A percentile compares a stretch with the other conserved stretches of the same genome.
These are phyloP conservation scores for Parelbella ahira DNA, from an alignment of 2,888 invertebrate genomes.

Conservation along the genomic window DNA sequence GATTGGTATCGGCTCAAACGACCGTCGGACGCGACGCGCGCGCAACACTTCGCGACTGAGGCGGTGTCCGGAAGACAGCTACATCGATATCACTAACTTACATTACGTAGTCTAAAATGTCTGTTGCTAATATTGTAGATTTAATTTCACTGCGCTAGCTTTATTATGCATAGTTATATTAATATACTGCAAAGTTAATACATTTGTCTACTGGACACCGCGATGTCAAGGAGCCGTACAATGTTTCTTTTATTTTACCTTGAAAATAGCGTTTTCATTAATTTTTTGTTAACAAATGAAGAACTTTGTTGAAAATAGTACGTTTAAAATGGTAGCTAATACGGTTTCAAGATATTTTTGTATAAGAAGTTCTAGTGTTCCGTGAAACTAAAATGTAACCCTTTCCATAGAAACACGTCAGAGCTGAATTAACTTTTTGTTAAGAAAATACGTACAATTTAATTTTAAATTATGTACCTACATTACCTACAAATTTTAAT, in stretches of 20 bases:
- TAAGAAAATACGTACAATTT: slow-evolving; percentile 55
- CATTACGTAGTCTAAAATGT: slow-evolving; percentile 3
- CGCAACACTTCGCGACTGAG: too few species aligned
- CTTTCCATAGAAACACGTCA: slow-evolving; percentile 28
- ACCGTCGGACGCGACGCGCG: too few species aligned
- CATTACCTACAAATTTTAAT: slow-evolving; percentile 66
- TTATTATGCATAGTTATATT: too few species aligned
- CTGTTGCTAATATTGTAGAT: slow-evolving; percentile 8
- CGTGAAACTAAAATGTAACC: not conserved
- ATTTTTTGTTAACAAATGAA: slow-evolving; percentile 21
- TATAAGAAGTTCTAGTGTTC: slow-evolving; percentile 13
- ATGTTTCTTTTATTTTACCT: slow-evolving; percentile 17
- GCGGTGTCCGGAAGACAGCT: too few species aligned
- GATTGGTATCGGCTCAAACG: too few species aligned
- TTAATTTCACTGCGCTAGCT: slow-evolving; percentile 12
- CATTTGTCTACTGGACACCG: not conserved
- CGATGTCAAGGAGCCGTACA: slow-evolving; percentile 5
- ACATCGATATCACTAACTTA: too few species aligned
- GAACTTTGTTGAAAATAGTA: slow-evolving; percentile 20
- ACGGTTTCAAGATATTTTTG: slow-evolving; percentile 25
- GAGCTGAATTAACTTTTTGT: slow-evolving; percentile 45
- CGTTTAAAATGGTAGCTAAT: slow-evolving; percentile 24
- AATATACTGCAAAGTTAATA: too few species aligned
- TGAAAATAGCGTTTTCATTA: slow-evolving; percentile 22
- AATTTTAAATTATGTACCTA: slow-evolving; percentile 58